Evolutionary conservation across 2,797 vertebrate genomes (phyloP).

Genomic region (Sebastes kiyomatsui): DNA sequence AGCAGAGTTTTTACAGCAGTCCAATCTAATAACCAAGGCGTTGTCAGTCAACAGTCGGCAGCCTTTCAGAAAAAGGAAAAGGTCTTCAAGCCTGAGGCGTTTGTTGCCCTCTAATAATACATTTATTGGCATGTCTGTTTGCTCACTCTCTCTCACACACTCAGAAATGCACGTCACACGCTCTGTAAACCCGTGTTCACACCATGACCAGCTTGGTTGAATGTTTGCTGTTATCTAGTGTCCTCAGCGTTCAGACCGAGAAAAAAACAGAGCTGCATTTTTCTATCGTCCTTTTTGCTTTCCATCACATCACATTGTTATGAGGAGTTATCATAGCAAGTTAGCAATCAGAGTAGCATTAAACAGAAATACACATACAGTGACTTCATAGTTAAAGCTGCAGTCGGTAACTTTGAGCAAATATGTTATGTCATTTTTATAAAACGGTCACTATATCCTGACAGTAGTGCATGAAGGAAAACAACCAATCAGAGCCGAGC

Average conservation of each 20-base stretch:
- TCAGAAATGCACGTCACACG: not conserved
- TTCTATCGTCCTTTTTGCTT: not conserved
- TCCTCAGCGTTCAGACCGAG: not conserved
- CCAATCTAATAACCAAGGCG: not conserved
- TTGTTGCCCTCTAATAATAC: conserved; percentile 24
- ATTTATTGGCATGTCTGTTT: conserved; percentile 19
- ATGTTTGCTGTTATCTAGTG: not conserved
- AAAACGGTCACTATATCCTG: too few relatives aligned
- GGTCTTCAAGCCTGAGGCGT: not conserved
- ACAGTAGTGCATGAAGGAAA: too few relatives aligned
- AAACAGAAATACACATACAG: not conserved
- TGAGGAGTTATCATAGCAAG: not conserved
- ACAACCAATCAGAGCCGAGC: too few relatives aligned
- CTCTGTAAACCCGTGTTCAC: not conserved
- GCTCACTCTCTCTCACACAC: not conserved
- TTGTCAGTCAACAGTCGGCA: conserved; percentile 34
- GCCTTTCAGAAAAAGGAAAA: conserved; percentile 12
- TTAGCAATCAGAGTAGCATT: not conserved
- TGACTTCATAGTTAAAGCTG: not conserved
- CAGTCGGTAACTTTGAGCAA: too few relatives aligned
- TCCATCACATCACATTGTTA: not conserved
- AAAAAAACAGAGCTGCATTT: not conserved
- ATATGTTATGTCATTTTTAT: too few relatives aligned
- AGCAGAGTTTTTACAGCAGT: conserved; percentile 8
- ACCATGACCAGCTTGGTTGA: not conserved